A percentile compares a stretch with the other conserved stretches of the same genome.
Conservation (phyloP, 2,797 vertebrate species). For the Eulemur rubriventer region DNA sequence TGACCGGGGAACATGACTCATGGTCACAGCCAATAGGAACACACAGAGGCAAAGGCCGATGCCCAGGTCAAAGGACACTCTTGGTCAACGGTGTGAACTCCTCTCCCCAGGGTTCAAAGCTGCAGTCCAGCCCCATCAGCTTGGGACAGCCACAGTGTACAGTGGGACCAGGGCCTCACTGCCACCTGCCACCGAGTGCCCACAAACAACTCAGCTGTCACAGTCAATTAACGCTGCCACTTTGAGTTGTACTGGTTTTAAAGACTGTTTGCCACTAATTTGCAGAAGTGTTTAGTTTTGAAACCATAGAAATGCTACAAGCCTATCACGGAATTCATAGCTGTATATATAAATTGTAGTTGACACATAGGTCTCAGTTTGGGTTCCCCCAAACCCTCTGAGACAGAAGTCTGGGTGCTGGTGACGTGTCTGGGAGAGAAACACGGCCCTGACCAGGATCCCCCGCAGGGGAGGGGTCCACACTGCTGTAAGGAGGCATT, state of each 20-base stretch:
- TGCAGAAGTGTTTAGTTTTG: not conserved
- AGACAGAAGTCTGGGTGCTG: not conserved
- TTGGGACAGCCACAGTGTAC: not conserved
- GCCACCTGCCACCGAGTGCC: fast-evolving
- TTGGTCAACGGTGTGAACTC: fast-evolving
- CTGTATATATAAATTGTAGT: too few relatives aligned
- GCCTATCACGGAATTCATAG: not conserved
- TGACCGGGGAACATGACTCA: not conserved
- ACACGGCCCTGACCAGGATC: not conserved
- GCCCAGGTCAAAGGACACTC: not conserved
- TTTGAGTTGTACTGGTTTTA: not conserved
- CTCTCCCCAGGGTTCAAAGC: not conserved
- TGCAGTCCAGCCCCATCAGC: fast-evolving
- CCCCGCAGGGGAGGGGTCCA: too few relatives aligned
- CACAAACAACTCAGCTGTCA: not conserved
- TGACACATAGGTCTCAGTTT: fast-evolving
- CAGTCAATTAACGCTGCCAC: too few relatives aligned
- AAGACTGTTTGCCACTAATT: not conserved
- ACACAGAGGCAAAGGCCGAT: not conserved
- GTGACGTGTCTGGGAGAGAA: too few relatives aligned
- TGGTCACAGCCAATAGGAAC: not conserved
- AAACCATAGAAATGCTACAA: not conserved
- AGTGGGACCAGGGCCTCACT: too few relatives aligned
- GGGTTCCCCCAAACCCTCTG: not conserved
- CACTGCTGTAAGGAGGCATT: fast-evolving